Evolutionary conservation across 64 coral and sea anemone species (phyloP).

Genomic region (Pachyseris speciosa): DNA sequence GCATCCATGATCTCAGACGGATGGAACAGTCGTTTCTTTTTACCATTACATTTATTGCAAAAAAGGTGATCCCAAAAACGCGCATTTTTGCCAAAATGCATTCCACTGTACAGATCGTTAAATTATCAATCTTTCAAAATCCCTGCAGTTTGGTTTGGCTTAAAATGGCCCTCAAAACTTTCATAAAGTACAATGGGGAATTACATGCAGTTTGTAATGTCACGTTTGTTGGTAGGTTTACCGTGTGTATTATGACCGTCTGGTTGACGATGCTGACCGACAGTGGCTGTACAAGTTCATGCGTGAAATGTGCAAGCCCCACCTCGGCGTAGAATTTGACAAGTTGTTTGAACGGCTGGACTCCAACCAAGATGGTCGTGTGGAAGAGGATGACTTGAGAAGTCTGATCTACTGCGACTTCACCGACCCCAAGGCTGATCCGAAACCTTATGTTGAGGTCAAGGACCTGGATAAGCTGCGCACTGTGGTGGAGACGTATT

Average conservation of each 20-base stretch:
- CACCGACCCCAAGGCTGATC: conserved; percentile 92
- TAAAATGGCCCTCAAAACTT: too few relatives aligned
- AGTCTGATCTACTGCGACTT: conserved; percentile 98
- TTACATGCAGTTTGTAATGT: not conserved
- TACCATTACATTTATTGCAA: too few relatives aligned
- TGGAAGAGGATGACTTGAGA: conserved; percentile 90
- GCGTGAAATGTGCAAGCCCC: conserved; percentile 71
- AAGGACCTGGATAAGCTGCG: conserved; percentile 86
- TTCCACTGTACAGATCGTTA: too few relatives aligned
- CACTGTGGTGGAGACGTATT: conserved; percentile 82
- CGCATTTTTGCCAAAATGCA: too few relatives aligned
- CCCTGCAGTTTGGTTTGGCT: too few relatives aligned
- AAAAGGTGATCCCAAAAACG: too few relatives aligned
- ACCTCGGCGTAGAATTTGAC: conserved; percentile 90
- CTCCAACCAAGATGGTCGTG: conserved; percentile 77
- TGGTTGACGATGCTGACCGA: conserved; percentile 89
- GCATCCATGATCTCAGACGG: too few relatives aligned
- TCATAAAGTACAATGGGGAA: not conserved
- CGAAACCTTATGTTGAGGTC: conserved; percentile 88
- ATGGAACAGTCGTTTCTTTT: too few relatives aligned
- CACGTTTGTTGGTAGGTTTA: conserved; percentile 66
- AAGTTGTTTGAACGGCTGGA: conserved; percentile 85
- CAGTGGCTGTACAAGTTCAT: conserved; percentile 84
- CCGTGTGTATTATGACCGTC: conserved; percentile 98
- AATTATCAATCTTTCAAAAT: too few relatives aligned